Conservation (phyloP, 2,888 invertebrate species). For the Eristalis pertinax region DNA sequence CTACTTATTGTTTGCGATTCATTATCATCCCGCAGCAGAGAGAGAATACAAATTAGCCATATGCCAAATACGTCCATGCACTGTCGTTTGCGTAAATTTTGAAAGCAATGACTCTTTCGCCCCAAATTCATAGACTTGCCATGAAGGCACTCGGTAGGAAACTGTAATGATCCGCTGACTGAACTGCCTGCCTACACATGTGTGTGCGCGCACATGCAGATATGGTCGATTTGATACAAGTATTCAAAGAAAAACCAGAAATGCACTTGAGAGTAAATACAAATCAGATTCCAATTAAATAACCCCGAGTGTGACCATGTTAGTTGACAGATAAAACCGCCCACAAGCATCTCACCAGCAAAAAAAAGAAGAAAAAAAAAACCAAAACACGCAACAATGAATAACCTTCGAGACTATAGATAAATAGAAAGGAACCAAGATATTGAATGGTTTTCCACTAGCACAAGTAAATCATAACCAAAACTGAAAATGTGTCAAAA, state of each 20-base stretch:
- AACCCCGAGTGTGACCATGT: constrained; percentile 11
- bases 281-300: constrained; percentile 7
- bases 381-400: constrained; percentile 9
- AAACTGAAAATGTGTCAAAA: constrained; percentile 45
- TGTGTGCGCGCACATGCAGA: not conserved
- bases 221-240: not conserved
- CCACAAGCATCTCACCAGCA: not conserved
- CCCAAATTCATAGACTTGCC: constrained; percentile 14
- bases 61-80: constrained; percentile 61
- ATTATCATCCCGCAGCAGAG: constrained; percentile 27
- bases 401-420: constrained; percentile 13
- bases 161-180: not conserved
- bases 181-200: not conserved
- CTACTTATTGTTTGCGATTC: constrained; percentile 5
- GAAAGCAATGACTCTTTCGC: constrained; percentile 28
- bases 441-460: constrained; percentile 1
- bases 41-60: constrained; percentile 58
- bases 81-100: constrained; percentile 14
- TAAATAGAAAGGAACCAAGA: not conserved
- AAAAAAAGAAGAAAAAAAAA: not conserved
- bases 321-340: not conserved
- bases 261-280: constrained; percentile 26
- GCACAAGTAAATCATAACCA: constrained; percentile 49
- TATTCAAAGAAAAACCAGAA: constrained; percentile 4
- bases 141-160: constrained; percentile 1